phyloP scores from a whole-genome alignment of 2,888 invertebrate genomes.

The Cheilosia pagana region DNA sequence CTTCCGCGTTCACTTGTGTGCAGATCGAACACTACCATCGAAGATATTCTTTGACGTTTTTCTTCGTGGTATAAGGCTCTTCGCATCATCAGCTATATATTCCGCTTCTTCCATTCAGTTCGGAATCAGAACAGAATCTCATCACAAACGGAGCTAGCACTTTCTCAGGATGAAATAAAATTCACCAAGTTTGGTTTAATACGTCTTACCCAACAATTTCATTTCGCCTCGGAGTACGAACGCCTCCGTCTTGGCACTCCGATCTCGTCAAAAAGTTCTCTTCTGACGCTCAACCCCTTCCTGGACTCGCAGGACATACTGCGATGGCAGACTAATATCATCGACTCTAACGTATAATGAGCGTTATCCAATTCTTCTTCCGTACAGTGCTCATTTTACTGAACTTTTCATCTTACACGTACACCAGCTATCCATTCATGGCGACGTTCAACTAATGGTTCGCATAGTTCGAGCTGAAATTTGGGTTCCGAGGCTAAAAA shows the following conservation, averaged over 20 bases:
- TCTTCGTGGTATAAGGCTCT: not conserved
- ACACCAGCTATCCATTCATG: not conserved
- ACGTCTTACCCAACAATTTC: not conserved
- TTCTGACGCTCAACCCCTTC: not conserved
- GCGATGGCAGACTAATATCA: not conserved
- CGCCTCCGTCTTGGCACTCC: not conserved
- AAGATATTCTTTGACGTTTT: not conserved
- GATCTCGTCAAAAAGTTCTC: conserved; percentile 1
- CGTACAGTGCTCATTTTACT: not conserved
- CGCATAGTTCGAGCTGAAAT: conserved; percentile 20
- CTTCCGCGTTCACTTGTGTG: not conserved
- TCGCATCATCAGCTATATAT: not conserved
- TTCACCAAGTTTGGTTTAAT: not conserved
- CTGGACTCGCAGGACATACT: not conserved
- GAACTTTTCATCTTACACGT: conserved; percentile 3
- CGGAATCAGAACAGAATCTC: not conserved
- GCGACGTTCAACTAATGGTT: conserved; percentile 30
- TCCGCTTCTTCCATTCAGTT: not conserved
- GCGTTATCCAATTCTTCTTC: not conserved
- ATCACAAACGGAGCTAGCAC: not conserved
- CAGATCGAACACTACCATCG: not conserved
- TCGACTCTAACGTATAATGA: conserved; percentile 3
- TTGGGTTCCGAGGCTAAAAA: conserved; percentile 25
- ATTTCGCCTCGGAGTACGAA: not conserved
- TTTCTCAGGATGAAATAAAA: not conserved